Evolutionary conservation across 2,888 invertebrate genomes (phyloP).

Genomic region (Drosophila cracens): DNA sequence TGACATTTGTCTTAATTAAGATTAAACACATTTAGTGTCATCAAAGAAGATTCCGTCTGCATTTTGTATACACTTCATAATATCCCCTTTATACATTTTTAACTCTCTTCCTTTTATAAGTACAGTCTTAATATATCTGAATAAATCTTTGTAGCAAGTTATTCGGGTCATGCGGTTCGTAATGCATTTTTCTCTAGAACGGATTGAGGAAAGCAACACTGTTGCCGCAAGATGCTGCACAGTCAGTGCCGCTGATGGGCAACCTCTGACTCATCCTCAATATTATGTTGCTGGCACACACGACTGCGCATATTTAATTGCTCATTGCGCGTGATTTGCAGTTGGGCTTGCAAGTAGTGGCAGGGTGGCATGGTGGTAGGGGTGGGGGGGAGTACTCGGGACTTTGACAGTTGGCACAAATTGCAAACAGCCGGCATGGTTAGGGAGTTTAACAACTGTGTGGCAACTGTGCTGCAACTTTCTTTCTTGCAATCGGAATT

Average conservation of each 20-base stretch:
- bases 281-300: slow-evolving; percentile 53
- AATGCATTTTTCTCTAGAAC: slow-evolving; percentile 42
- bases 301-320: slow-evolving; percentile 80
- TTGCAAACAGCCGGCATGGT: slow-evolving; percentile 47
- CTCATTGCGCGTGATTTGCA: slow-evolving; percentile 73
- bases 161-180: slow-evolving; percentile 57
- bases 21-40: background rate
- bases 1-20: background rate
- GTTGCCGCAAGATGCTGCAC: slow-evolving; percentile 48
- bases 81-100: background rate
- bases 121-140: background rate
- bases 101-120: background rate
- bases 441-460: slow-evolving; percentile 13
- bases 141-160: slow-evolving; percentile 16
- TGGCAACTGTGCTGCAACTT: slow-evolving; percentile 47
- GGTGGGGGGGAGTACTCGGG: slow-evolving; percentile 1
- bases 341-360: background rate
- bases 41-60: background rate
- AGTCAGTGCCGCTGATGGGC: slow-evolving; percentile 35
- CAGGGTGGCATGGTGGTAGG: background rate
- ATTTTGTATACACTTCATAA: background rate
- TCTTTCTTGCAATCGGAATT: slow-evolving; percentile 60
- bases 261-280: slow-evolving; percentile 42
- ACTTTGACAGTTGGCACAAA: slow-evolving; percentile 76
- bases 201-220: slow-evolving; percentile 50